A percentile compares a stretch with the other conserved stretches of the same genome.
phyloP scores from a whole-genome alignment of 2,113 vertebrate genomes.

The Ia io region DNA sequence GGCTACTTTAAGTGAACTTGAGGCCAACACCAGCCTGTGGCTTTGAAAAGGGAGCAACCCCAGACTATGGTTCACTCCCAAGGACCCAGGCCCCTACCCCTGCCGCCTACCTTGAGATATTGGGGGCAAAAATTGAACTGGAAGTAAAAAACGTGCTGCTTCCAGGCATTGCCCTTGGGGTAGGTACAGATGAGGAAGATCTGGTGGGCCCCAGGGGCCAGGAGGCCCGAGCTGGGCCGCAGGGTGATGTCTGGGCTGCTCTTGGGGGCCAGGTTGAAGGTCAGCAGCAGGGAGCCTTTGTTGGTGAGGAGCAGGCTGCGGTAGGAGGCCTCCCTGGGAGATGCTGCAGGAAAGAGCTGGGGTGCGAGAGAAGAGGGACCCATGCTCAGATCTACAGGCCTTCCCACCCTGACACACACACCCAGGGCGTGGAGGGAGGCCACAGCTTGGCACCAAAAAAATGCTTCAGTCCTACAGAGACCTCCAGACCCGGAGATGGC shows the following conservation, averaged over 20 bases:
- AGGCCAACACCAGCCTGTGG: background rate
- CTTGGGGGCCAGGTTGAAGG: slow-evolving; percentile 82
- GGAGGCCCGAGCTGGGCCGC: slow-evolving; percentile 85
- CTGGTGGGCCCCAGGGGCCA: slow-evolving; percentile 87
- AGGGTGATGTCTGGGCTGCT: slow-evolving; percentile 79
- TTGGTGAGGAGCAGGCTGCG: slow-evolving; percentile 89
- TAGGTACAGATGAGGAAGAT: slow-evolving; percentile 86
- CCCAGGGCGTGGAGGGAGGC: background rate
- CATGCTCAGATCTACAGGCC: background rate
- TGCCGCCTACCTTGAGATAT: slow-evolving; percentile 86
- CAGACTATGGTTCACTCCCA: background rate
- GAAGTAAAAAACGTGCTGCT: slow-evolving; percentile 83
- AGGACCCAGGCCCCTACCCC: background rate
- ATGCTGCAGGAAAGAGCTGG: slow-evolving; percentile 90
- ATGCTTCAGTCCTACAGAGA: background rate
- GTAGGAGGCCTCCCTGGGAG: slow-evolving; percentile 76
- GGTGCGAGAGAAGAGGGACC: background rate
- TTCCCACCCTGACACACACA: rapidly evolving
- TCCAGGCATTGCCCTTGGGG: slow-evolving; percentile 77
- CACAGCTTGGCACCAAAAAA: background rate
- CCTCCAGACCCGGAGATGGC: background rate
- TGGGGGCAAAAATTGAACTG: slow-evolving; percentile 87
- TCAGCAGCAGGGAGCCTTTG: slow-evolving; percentile 81
- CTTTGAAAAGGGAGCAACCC: slow-evolving; percentile 7
- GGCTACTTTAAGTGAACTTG: background rate